Evolutionary conservation across 2,888 invertebrate species (phyloP), one percentile per base, ranked within the genome.

Genomic region (Lochmaea capreae): DNA sequence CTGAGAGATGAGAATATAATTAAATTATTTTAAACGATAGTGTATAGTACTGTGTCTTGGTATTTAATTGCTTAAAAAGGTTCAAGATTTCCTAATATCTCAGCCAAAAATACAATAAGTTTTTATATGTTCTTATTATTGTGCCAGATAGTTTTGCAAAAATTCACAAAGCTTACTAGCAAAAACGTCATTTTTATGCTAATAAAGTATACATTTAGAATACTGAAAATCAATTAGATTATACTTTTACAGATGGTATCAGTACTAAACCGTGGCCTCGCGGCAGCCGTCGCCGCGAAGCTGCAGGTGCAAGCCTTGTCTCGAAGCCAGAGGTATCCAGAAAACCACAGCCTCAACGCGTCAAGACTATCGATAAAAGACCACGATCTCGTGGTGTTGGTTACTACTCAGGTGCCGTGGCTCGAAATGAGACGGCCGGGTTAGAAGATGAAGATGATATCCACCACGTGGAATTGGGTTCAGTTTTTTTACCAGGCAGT

Each of bases 401-500:
- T 83, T 88, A 88, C 88, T 86, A 87, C 86, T 85, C 72, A 5
- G 79, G 78, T 66, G 67, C 84, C 87, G 75, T 89, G 89, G 89
- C 90, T 92, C 89, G 93, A 93, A 89, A 91, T 90, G 90, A 91
- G 92, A 89, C 89, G 90, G 81, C 93, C 93, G 88, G 93, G 92
- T 87, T 88, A 83, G 82, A 81, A 67, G 90, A 89, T 79, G 88
- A 11, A 43, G 43, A 43, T 3, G 16, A 43, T 42, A n/a, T 89
- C 67, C 89, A 90, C 78, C 89, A 89, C 84, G 90, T 91, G 86
- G 96, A 96, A 90, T 89, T 92, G 87, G 95, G 95, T 90, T 95
- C 95, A 86, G 93, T 95, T 83, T 92, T 94, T 90, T 89, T 90
- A 86, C 92, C 92, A 87, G 95, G 95, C 89, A 94, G 94, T 88